Percentiles rank a stretch among this genome's conserved stretches.
phyloP scores from a whole-genome alignment of 2,888 invertebrate genomes.

The Ectemnius lituratus region DNA sequence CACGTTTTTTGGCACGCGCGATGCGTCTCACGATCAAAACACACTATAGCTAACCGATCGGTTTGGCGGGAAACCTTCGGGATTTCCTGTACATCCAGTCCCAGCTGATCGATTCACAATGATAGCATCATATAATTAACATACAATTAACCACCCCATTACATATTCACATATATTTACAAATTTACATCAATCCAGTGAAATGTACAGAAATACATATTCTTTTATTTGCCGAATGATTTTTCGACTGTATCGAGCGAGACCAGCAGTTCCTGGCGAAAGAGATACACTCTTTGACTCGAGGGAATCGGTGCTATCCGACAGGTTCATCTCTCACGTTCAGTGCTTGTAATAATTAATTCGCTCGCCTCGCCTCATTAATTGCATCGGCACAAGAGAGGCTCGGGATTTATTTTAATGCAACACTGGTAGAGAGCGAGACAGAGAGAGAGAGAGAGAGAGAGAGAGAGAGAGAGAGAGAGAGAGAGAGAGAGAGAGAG shows the following conservation, averaged over 20 bases:
- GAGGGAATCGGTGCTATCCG: too few species aligned
- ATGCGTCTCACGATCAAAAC: constrained; percentile 47
- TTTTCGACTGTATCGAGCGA: not conserved
- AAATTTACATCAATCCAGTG: too few species aligned
- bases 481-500: too few species aligned
- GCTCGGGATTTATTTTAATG: constrained; percentile 13
- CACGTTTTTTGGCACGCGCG: constrained; percentile 51
- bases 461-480: too few species aligned
- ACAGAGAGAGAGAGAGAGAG: constrained; percentile 32
- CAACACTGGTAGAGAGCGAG: not conserved
- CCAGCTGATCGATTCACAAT: constrained; percentile 40
- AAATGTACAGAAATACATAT: too few species aligned
- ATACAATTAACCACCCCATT: constrained; percentile 27
- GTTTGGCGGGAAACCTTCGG: constrained; percentile 52
- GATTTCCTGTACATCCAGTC: constrained; percentile 31
- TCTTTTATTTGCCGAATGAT: too few species aligned
- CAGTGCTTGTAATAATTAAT: too few species aligned
- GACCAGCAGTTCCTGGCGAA: constrained; percentile 10
- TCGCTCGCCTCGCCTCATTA: not conserved
- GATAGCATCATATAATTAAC: constrained; percentile 29
- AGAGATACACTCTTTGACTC: too few species aligned
- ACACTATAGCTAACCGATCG: constrained; percentile 42
- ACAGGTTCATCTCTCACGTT: too few species aligned
- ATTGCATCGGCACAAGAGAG: not conserved
- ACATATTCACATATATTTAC: too few species aligned